A percentile compares a stretch with the other conserved stretches of the same genome.
These are phyloP conservation scores for Muraenolepis orangiensis DNA, from an alignment of 2,797 vertebrate species.

Conservation along the genomic window DNA sequence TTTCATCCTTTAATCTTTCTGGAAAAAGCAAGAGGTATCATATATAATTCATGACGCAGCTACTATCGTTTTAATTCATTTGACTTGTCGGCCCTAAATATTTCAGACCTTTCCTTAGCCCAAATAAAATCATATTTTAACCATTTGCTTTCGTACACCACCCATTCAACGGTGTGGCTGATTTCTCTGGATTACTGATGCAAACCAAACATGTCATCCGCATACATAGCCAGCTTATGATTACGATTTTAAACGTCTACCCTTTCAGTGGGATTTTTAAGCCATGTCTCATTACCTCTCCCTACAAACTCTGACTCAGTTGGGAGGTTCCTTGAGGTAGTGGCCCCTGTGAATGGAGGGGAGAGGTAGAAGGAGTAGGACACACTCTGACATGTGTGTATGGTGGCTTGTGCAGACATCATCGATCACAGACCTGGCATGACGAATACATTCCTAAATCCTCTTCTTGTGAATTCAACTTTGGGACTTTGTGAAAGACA, in stretches of 20 bases:
- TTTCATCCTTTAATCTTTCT: slow-evolving; percentile 8
- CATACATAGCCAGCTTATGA: neutral
- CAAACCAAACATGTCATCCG: neutral
- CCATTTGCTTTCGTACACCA: neutral
- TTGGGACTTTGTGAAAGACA: neutral
- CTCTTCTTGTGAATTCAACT: too few species aligned
- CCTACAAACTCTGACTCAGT: neutral
- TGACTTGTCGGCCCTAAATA: neutral
- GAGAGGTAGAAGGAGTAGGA: neutral
- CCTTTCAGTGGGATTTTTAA: neutral
- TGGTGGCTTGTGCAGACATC: too few species aligned
- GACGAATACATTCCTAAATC: too few species aligned
- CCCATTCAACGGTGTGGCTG: neutral
- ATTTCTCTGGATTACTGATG: neutral
- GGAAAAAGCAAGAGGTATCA: neutral
- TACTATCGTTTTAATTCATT: neutral
- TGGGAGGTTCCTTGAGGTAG: neutral
- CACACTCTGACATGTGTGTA: too few species aligned
- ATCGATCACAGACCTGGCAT: too few species aligned
- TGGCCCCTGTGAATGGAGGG: neutral
- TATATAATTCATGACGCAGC: neutral
- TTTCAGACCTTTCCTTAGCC: neutral
- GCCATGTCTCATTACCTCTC: neutral
- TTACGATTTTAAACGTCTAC: neutral
- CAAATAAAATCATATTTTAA: too few species aligned